Evolutionary conservation across 1,140 invertebrate species (phyloP).

Genomic region (Drosophila virilis): DNA sequence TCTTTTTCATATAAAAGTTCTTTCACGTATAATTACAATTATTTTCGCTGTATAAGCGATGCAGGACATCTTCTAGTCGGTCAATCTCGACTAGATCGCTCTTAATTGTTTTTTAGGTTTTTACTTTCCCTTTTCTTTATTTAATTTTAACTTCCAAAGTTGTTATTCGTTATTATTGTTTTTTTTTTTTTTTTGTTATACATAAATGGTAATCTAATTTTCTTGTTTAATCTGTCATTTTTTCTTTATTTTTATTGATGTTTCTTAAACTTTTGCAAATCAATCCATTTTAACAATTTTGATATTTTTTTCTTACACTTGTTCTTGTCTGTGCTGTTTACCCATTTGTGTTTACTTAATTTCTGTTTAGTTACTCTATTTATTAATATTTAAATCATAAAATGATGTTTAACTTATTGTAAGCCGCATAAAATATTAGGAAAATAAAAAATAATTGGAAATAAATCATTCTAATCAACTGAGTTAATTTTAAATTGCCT

Average conservation of each 20-base stretch:
- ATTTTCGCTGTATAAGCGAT: background rate
- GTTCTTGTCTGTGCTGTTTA: background rate
- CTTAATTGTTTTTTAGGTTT: background rate
- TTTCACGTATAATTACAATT: slow-evolving; percentile 1
- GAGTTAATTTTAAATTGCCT: slow-evolving; percentile 20
- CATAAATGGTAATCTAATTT: no score
- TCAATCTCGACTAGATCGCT: no score
- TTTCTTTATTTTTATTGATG: no score
- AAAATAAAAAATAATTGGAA: slow-evolving; percentile 35
- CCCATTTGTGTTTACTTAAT: background rate
- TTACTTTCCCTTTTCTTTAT: background rate
- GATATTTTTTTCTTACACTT: background rate
- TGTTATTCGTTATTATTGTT: background rate
- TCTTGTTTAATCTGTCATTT: no score
- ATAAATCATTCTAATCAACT: slow-evolving; percentile 27
- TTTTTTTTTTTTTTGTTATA: background rate
- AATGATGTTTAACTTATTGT: background rate
- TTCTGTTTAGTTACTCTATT: background rate
- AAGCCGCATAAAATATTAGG: background rate
- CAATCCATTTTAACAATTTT: background rate
- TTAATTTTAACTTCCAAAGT: background rate
- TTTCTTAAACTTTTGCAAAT: background rate
- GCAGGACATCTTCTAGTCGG: no score
- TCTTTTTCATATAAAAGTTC: background rate
- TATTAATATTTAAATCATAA: slow-evolving; percentile 2